Evolutionary conservation across 2,113 vertebrate genomes (phyloP).

Genomic region (Apistogramma diplotaenia): DNA sequence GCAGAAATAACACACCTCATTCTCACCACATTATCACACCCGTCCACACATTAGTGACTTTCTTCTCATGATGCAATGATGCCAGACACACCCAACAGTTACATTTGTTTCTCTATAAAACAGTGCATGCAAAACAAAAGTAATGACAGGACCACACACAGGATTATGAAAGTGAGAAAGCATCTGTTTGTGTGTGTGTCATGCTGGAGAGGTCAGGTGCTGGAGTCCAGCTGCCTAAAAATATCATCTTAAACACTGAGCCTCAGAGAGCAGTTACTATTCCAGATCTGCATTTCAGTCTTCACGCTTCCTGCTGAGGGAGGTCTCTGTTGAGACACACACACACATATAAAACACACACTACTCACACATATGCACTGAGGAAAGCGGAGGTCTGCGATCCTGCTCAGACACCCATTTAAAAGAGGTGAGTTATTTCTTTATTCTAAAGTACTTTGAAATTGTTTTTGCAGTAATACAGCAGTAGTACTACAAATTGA

Average conservation of each 20-base stretch:
- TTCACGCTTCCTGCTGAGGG: neutral
- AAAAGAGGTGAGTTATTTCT: slow-evolving; percentile 19
- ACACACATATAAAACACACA: neutral
- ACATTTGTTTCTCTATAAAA: neutral
- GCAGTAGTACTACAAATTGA: neutral
- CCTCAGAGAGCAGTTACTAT: slow-evolving; percentile 38
- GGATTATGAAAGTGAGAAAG: neutral
- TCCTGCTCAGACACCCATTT: slow-evolving; percentile 7
- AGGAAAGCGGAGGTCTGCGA: neutral
- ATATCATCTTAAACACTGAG: slow-evolving; percentile 65
- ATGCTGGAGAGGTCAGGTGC: slow-evolving; percentile 57
- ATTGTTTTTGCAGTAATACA: too few species aligned
- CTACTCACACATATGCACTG: neutral
- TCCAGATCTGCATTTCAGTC: slow-evolving; percentile 32
- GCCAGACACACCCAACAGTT: neutral
- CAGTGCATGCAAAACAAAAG: neutral
- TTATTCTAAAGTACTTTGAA: neutral
- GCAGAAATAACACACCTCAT: slow-evolving; percentile 38
- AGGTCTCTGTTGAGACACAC: neutral
- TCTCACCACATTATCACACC: slow-evolving; percentile 3
- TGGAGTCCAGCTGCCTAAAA: slow-evolving; percentile 67
- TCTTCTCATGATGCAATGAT: neutral
- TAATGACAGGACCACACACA: neutral
- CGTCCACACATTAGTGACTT: slow-evolving; percentile 21
- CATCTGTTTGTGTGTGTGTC: neutral